Evolutionary conservation across 2,797 vertebrate genomes (phyloP), one percentile per base, ranked within the genome.

Genomic region (Setipinna tenuifilis): DNA sequence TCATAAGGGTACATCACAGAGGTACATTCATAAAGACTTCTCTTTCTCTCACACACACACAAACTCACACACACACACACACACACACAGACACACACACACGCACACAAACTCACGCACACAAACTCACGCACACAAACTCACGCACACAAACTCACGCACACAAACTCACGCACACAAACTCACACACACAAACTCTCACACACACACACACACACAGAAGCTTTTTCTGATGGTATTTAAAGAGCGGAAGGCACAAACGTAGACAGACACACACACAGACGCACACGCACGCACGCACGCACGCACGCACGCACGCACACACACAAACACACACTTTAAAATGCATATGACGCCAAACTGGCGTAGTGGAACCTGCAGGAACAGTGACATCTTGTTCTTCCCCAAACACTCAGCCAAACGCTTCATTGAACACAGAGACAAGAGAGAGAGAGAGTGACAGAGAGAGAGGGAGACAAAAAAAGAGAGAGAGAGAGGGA

Each of bases 11-110:
- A 4, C 46, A 10, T n/a, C 46, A 48, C 46, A 48, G 46, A 10
- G 4, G 46, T 48, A 48, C 46, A 48, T 4, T 10, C 3, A 48
- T 48, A 4, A 48, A 48, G 54, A 50, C 9, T 82, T 84, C 25
- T 61, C 25, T 50, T 48, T 68, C 23, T 68, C 83, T 65, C 25
- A 87, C 23, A 75, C 16, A 59, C 80, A n/a, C n/a, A n/a, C n/a
- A n/a, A n/a, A n/a, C n/a, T n/a, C n/a, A n/a, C n/a, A n/a, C n/a
- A n/a, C n/a, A n/a, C n/a, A n/a, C n/a, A n/a, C n/a, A n/a, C n/a
- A n/a, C n/a, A n/a, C n/a, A 68, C 41, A 84, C 48, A 62, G 21
- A 58, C 14, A 58, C 16, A 58, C 16, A 58, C 48, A 50, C 48
- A 50, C 1, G 12, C 48, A 50, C 48, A 50, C 48, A 50, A 0